Conservation (phyloP, 2,797 vertebrate species). For the Coreius guichenoti region DNA sequence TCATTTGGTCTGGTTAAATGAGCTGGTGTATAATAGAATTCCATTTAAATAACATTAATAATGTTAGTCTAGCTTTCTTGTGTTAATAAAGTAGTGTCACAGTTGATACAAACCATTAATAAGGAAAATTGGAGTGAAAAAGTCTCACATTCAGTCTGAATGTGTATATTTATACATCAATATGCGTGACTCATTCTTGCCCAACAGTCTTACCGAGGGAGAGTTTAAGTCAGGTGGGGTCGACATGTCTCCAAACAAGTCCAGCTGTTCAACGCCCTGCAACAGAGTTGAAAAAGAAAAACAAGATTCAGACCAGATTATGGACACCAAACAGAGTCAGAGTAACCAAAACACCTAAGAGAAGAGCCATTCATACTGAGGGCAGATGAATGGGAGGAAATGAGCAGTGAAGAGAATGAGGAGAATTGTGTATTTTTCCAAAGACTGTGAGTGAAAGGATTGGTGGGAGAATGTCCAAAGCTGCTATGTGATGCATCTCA, state of each 20-base stretch:
- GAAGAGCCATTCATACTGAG: conserved; percentile 26
- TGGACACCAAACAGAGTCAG: conserved; percentile 22
- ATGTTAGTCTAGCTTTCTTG: conserved; percentile 3
- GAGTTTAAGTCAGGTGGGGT: conserved; percentile 93
- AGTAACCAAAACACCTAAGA: conserved; percentile 33
- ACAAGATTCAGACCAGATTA: conserved; percentile 19
- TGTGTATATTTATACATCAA: conserved; percentile 1
- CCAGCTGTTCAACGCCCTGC: conserved; percentile 90
- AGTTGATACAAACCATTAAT: background rate
- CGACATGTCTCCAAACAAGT: conserved; percentile 97
- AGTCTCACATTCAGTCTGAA: background rate
- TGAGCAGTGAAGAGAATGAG: conserved; percentile 32
- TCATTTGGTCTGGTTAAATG: conserved; percentile 2
- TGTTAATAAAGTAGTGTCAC: background rate
- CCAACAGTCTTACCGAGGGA: conserved; percentile 83
- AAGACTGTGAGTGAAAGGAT: conserved; percentile 16
- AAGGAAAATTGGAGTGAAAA: background rate
- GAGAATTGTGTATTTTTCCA: conserved; percentile 33
- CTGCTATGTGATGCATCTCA: conserved; percentile 41
- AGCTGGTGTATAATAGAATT: conserved; percentile 18
- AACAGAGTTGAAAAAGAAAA: conserved; percentile 52
- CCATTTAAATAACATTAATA: background rate
- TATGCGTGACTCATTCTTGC: background rate
- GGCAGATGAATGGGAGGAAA: conserved; percentile 24
- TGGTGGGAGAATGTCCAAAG: conserved; percentile 36